Evolutionary conservation across 2,888 invertebrate species (phyloP), one percentile per base, ranked within the genome.

Genomic region (Acleris cristana): DNA sequence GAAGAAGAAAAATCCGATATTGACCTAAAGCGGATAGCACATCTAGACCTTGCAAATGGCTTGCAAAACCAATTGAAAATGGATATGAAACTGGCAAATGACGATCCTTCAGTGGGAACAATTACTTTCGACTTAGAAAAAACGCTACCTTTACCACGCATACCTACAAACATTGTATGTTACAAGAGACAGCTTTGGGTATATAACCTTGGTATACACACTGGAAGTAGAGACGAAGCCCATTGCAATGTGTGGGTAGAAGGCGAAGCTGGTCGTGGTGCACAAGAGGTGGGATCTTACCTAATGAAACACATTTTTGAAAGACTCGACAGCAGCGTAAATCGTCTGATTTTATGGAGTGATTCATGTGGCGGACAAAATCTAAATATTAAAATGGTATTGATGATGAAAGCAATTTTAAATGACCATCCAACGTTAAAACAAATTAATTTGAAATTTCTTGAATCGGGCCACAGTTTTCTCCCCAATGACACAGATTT

Each of bases 291-390:
- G 18, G 72, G 72, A 19, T 74, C 73, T 3, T 71, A 71, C 60
- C 54, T 74, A n/a, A 69, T 62, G 19, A 71, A 70, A 48, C 65
- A 68, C 65, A 45, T 73, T 26, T 63, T 55, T 54, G 64, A 70
- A 55, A 70, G 34, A 18, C 56, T 71, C 45, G 64, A 69, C 6
- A 48, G 49, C 54, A 48, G 49, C 14, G 60, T 69, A 23, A 65
- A 59, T 51, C n/a, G 61, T 26, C 52, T 74, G 40, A 68, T 64
- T n/a, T 53, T 73, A 5, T 73, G 69, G 72, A 59, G 55, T 23
- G 73, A 74, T 51, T 71, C 68, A 8, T 74, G 74, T 55, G 74
- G 75, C 8, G 74, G 74, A 19, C 75, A 76, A 52, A 70, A 75
- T 63, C 64, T 71, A 19, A 75, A 72, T 23, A 74, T 74, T 21